These are phyloP conservation scores for Zaprionus lachaisei DNA, from an alignment of 1,140 invertebrate genomes.

Conservation along the genomic window DNA sequence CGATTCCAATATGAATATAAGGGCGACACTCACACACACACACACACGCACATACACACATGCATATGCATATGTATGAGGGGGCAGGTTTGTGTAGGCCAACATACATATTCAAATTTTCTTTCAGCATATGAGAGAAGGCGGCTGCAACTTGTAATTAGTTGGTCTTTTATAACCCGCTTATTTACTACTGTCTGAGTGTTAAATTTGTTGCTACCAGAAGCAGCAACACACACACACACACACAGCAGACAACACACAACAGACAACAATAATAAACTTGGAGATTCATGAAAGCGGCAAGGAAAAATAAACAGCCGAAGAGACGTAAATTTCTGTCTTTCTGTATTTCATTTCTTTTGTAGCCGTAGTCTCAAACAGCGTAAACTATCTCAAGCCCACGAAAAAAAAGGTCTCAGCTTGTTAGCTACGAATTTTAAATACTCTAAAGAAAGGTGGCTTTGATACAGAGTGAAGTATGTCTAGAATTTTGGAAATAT, in stretches of 20 bases:
- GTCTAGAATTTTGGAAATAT: no score
- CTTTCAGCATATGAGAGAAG: slow-evolving; percentile 56
- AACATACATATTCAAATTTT: slow-evolving; percentile 53
- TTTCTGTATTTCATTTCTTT: slow-evolving; percentile 80
- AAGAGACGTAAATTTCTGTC: slow-evolving; percentile 76
- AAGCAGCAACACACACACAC: slow-evolving; percentile 50
- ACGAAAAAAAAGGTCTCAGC: slow-evolving; percentile 12
- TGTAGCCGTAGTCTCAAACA: slow-evolving; percentile 47
- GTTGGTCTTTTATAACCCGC: slow-evolving; percentile 65
- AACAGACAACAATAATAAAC: slow-evolving; percentile 75
- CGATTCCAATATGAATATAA: slow-evolving; percentile 15
- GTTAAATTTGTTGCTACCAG: slow-evolving; percentile 72
- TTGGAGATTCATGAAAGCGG: slow-evolving; percentile 80
- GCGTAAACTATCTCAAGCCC: slow-evolving; percentile 51
- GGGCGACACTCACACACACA: slow-evolving; percentile 22
- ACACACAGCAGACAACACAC: slow-evolving; percentile 26
- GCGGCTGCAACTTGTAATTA: slow-evolving; percentile 74
- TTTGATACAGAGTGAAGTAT: background rate
- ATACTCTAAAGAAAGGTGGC: background rate
- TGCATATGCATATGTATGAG: slow-evolving; percentile 29
- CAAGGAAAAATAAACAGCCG: slow-evolving; percentile 74
- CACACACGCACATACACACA: background rate
- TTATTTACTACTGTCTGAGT: slow-evolving; percentile 69
- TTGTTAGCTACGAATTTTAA: background rate
- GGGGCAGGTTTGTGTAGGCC: background rate